Conservation (phyloP, 23 tunicate species). For the Phallusia fumigata region DNA sequence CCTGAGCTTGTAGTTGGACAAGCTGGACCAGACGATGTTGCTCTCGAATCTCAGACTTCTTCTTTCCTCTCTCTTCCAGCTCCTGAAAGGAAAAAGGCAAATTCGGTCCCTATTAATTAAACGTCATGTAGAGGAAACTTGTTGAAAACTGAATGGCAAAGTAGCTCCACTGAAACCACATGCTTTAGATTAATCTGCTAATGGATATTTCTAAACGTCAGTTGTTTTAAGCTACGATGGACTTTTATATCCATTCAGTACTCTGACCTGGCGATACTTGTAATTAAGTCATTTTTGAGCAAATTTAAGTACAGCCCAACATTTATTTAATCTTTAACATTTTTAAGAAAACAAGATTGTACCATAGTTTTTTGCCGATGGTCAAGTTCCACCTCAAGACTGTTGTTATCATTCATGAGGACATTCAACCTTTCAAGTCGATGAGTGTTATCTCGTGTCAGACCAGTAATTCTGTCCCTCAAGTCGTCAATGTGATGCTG, state of each 20-base stretch:
- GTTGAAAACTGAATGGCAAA: too few relatives aligned
- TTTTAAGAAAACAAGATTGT: neutral
- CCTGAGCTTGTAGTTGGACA: conserved; percentile 89
- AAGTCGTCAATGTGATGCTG: conserved; percentile 62
- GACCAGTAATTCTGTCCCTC: conserved; percentile 47
- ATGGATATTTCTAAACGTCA: too few relatives aligned
- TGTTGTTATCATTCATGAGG: conserved; percentile 62
- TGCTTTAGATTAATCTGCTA: too few relatives aligned
- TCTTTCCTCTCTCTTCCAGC: conserved; percentile 21
- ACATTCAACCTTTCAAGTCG: conserved; percentile 72
- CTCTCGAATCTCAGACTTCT: conserved; percentile 62
- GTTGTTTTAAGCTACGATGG: neutral
- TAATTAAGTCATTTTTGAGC: too few relatives aligned
- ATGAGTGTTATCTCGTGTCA: conserved; percentile 78
- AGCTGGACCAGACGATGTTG: conserved; percentile 81
- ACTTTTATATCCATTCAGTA: too few relatives aligned
- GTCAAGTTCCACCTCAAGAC: conserved; percentile 61
- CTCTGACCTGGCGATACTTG: conserved; percentile 16
- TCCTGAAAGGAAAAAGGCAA: conserved; percentile 9
- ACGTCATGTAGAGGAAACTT: neutral
- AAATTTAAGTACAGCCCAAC: neutral
- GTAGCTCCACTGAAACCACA: too few relatives aligned
- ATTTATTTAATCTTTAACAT: too few relatives aligned
- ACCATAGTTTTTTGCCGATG: conserved; percentile 75
- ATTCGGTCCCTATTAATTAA: neutral